phyloP scores from a whole-genome alignment of 2,113 vertebrate species.

The Callospermophilus lateralis region DNA sequence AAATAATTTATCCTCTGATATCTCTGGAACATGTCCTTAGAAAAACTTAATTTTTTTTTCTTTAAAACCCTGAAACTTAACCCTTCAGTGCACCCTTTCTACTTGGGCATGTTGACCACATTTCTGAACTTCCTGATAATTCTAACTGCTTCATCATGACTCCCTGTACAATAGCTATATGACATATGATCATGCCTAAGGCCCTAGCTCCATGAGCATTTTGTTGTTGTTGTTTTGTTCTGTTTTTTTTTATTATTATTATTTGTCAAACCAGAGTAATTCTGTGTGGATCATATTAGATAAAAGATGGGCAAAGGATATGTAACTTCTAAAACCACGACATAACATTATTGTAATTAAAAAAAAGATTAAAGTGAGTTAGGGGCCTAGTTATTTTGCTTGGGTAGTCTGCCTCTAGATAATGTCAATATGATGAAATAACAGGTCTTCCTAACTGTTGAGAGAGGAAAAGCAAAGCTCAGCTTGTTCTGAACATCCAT shows the following conservation, averaged over 20 bases:
- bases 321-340: neutral
- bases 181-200: neutral
- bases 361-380: neutral
- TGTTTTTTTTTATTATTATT: constrained; percentile 25
- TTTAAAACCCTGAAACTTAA: neutral
- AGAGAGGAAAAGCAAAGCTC: neutral
- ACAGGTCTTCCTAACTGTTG: neutral
- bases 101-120: neutral
- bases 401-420: neutral
- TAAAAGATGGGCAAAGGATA: neutral
- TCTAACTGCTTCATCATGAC: neutral
- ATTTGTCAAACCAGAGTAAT: neutral
- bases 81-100: neutral
- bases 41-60: neutral
- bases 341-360: neutral
- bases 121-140: neutral
- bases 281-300: neutral
- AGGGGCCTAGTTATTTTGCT: neutral
- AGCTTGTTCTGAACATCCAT: neutral
- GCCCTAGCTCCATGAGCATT: neutral
- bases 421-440: neutral
- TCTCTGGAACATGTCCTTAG: neutral
- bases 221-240: neutral
- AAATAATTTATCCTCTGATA: constrained; percentile 43
- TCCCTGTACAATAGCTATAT: neutral